Evolutionary conservation across 2,888 invertebrate genomes (phyloP), one percentile per base, ranked within the genome.

Genomic region (Lasioglossum calceatum): DNA sequence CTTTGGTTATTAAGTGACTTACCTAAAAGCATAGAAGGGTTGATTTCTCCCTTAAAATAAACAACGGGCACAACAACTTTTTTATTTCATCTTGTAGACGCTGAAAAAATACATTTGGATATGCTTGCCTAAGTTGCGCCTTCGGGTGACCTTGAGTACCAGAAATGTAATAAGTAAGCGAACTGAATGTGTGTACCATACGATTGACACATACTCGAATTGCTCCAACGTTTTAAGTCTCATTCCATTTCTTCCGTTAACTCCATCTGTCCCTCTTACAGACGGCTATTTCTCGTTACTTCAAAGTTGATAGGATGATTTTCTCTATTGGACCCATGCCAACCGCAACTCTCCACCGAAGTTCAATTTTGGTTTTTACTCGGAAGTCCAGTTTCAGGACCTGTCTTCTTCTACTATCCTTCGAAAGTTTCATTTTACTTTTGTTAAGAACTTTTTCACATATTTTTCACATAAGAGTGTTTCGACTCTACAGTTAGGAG

Each of bases 281-380:
- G n/a, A 61, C 36, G 16, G 14, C 14, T 76, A 23, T 73, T 84
- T 77, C 74, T 75, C 80, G 44, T 73, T 58, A 36, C 14, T 44
- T 79, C 54, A 36, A 72, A 50, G 75, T 72, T 71, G 61, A n/a
- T 89, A 88, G 90, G 87, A 42, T 84, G 84, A 88, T 88, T 88
- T 83, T 75, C 83, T 64, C 75, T 12, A 54, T 78, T 84, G 89
- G 81, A 81, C 79, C 58, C 23, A 54, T 78, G 86, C 85, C 87
- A 88, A 88, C 32, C 50, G 50, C 32, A 61, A 50, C 75, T 67
- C 47, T 75, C 81, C 32, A 70, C 79, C 64, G 77, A 71, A 71
- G 4, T 67, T 67, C 67, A 36, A 64, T 64, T 84, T 77, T 84
- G 70, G 67, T 76, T 82, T 77, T 39, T 77, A 72, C 58, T 82